Conservation (phyloP, 2,113 vertebrate genomes). For the Odocoileus virginianus region DNA sequence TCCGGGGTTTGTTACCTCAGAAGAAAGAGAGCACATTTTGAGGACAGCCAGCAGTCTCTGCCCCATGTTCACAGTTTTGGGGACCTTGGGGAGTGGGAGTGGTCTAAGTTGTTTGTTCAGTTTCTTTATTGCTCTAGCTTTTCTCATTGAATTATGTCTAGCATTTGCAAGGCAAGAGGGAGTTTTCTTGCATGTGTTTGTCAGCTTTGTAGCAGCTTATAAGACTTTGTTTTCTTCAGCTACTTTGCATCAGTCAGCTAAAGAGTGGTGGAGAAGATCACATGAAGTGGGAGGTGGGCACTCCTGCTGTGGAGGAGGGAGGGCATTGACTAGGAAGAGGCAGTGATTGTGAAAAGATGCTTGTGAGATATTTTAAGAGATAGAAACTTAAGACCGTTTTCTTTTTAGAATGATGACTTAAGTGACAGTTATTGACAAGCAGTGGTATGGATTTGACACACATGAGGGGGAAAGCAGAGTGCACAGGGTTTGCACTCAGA, state of each 20-base stretch:
- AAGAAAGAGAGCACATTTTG: not conserved
- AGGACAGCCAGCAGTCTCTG: not conserved
- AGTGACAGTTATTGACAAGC: not conserved
- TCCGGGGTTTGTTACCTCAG: accelerated
- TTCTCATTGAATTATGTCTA: not conserved
- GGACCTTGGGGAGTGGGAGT: not conserved
- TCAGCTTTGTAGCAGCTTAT: not conserved
- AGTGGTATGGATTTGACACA: accelerated
- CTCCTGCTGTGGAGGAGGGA: not conserved
- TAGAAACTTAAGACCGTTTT: not conserved
- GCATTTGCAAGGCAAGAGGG: not conserved
- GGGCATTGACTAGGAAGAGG: not conserved
- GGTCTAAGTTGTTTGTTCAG: not conserved
- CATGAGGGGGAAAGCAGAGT: accelerated
- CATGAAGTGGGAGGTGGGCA: accelerated
- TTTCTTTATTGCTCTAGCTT: not conserved
- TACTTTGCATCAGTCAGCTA: accelerated
- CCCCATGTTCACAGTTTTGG: not conserved
- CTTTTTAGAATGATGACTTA: not conserved
- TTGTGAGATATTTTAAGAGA: not conserved
- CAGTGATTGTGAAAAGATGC: not conserved
- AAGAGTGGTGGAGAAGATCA: not conserved
- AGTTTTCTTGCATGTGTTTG: not conserved
- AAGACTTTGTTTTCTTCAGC: not conserved
- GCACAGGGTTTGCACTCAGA: too few species aligned